A percentile compares a stretch with the other conserved stretches of the same genome.
phyloP scores from a whole-genome alignment of 2,797 vertebrate genomes.

The Myotis planiceps region DNA sequence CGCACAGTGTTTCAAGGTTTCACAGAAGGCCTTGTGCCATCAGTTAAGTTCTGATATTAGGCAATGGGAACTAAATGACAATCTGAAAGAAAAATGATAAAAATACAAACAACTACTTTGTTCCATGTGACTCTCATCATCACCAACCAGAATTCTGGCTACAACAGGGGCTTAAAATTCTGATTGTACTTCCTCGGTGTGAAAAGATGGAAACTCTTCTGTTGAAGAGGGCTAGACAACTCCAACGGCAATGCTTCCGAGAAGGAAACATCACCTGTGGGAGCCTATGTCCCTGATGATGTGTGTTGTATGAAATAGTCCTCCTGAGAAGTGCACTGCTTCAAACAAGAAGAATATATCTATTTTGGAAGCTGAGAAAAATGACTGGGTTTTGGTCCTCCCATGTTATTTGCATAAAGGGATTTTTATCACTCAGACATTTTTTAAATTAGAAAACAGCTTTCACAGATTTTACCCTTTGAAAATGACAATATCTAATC shows the following conservation, averaged over 20 bases:
- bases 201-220: neutral
- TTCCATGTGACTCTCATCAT: neutral
- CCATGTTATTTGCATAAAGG: constrained; percentile 33
- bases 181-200: neutral
- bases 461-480: constrained; percentile 64
- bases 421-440: constrained; percentile 55
- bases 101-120: neutral
- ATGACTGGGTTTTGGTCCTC: constrained; percentile 16
- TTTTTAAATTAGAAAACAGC: constrained; percentile 64
- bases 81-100: neutral
- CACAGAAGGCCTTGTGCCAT: neutral
- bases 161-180: neutral
- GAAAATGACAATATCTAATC: constrained; percentile 74
- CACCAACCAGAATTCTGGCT: neutral
- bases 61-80: neutral
- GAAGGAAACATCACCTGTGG: neutral
- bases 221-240: neutral
- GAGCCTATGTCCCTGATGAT: neutral
- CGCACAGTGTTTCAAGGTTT: neutral
- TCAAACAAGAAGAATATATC: constrained; percentile 38
- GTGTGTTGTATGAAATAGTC: neutral
- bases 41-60: neutral
- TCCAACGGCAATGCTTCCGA: neutral
- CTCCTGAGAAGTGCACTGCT: neutral
- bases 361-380: constrained; percentile 63